Percentiles rank a stretch among this genome's conserved stretches.
These are phyloP conservation scores for Ormia ochracea DNA, from an alignment of 2,888 invertebrate genomes.

Conservation along the genomic window DNA sequence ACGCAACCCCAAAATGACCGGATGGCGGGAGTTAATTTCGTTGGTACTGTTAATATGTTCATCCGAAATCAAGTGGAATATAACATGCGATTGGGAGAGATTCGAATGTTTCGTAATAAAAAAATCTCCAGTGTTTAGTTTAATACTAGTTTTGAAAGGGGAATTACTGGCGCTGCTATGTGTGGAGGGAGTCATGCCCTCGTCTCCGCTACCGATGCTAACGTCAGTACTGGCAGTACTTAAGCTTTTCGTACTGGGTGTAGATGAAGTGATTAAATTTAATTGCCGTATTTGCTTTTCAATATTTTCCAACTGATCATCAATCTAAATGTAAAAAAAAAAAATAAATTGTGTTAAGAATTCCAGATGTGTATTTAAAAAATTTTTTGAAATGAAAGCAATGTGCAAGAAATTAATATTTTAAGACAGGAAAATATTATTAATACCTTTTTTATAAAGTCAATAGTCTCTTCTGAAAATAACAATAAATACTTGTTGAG, in stretches of 20 bases:
- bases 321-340: constrained; percentile 78
- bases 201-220: constrained; percentile 31
- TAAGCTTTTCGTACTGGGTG: constrained; percentile 65
- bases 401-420: too few relatives aligned
- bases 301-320: constrained; percentile 88
- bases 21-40: constrained; percentile 97
- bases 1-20: constrained; percentile 93
- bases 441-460: too few relatives aligned
- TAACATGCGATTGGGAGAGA: constrained; percentile 94
- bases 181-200: constrained; percentile 38
- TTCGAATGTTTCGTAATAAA: constrained; percentile 94
- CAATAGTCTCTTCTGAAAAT: too few relatives aligned
- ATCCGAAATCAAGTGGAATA: constrained; percentile 96
- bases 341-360: not conserved
- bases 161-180: constrained; percentile 66
- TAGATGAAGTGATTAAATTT: constrained; percentile 64
- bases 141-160: constrained; percentile 76
- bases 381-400: too few relatives aligned
- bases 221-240: constrained; percentile 58
- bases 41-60: constrained; percentile 82
- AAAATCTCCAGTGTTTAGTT: constrained; percentile 89
- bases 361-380: too few relatives aligned
- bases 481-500: too few relatives aligned
- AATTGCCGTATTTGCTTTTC: constrained; percentile 79
- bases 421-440: too few relatives aligned